phyloP scores from a whole-genome alignment of 2,888 invertebrate species.

The Matsumyia berberina region DNA sequence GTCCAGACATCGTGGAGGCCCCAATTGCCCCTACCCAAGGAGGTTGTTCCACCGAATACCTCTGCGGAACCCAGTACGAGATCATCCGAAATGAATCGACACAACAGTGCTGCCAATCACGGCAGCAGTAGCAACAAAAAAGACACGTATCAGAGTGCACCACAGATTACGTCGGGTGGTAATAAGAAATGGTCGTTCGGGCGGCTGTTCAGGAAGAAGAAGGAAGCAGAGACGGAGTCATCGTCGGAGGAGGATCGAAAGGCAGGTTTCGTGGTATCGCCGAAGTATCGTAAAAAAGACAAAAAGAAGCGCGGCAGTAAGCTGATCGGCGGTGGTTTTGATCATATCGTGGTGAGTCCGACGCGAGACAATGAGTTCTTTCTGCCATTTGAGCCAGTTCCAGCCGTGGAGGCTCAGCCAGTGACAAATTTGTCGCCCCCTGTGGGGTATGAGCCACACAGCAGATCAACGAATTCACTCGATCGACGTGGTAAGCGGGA shows the following conservation, averaged over 20 bases:
- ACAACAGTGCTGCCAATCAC: conserved; percentile 75
- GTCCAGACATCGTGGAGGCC: conserved; percentile 84
- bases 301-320: conserved; percentile 85
- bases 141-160: conserved; percentile 85
- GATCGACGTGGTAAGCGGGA: conserved; percentile 79
- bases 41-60: conserved; percentile 81
- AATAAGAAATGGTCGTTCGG: conserved; percentile 92
- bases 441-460: conserved; percentile 76
- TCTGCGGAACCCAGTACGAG: conserved; percentile 74
- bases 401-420: conserved; percentile 65
- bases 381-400: conserved; percentile 81
- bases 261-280: conserved; percentile 82
- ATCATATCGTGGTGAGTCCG: conserved; percentile 87
- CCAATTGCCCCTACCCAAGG: conserved; percentile 83
- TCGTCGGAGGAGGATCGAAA: conserved; percentile 84
- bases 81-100: conserved; percentile 78
- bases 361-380: conserved; percentile 84
- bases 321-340: conserved; percentile 86
- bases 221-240: conserved; percentile 85
- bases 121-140: conserved; percentile 73
- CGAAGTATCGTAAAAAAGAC: conserved; percentile 80
- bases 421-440: conserved; percentile 43
- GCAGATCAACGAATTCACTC: conserved; percentile 80
- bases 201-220: conserved; percentile 90
- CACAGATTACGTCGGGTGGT: conserved; percentile 77